Conservation (phyloP, 2,888 invertebrate species). For the Deilephila elpenor region DNA sequence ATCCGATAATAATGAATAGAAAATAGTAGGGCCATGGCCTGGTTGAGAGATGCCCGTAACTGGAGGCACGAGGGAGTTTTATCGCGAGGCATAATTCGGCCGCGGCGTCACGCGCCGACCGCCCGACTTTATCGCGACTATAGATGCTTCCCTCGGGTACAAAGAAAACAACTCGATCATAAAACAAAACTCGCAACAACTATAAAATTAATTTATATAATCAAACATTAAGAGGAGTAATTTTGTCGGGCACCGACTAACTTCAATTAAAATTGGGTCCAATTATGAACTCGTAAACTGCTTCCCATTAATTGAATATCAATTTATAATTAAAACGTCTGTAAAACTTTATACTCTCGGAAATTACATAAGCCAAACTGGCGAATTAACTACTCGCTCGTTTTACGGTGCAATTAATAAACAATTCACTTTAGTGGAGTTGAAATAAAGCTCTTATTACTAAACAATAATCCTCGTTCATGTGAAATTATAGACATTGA, state of each 20-base stretch:
- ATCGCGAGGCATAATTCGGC: constrained; percentile 73
- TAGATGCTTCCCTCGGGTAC: constrained; percentile 61
- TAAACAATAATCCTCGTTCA: constrained; percentile 56
- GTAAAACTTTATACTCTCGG: constrained; percentile 38
- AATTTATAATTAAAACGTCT: constrained; percentile 43
- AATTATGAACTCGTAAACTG: constrained; percentile 48
- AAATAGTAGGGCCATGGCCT: constrained; percentile 54
- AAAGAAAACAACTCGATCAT: constrained; percentile 52
- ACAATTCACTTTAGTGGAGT: constrained; percentile 58
- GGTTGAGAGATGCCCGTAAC: constrained; percentile 65
- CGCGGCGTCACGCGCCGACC: constrained; percentile 68
- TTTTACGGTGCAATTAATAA: constrained; percentile 64
- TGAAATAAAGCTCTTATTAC: constrained; percentile 61
- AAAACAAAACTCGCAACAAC: constrained; percentile 22
- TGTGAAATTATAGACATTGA: constrained; percentile 59
- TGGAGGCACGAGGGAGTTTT: constrained; percentile 67
- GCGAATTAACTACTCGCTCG: constrained; percentile 42
- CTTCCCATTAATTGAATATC: constrained; percentile 39
- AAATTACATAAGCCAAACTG: constrained; percentile 43
- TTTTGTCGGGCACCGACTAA: constrained; percentile 33
- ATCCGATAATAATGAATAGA: constrained; percentile 49
- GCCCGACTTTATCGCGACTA: constrained; percentile 64
- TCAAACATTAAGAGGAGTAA: constrained; percentile 2
- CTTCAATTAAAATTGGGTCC: constrained; percentile 41
- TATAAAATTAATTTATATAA: constrained; percentile 30